phyloP scores from a whole-genome alignment of 2,888 invertebrate species.

The Dryocosmus kuriphilus region DNA sequence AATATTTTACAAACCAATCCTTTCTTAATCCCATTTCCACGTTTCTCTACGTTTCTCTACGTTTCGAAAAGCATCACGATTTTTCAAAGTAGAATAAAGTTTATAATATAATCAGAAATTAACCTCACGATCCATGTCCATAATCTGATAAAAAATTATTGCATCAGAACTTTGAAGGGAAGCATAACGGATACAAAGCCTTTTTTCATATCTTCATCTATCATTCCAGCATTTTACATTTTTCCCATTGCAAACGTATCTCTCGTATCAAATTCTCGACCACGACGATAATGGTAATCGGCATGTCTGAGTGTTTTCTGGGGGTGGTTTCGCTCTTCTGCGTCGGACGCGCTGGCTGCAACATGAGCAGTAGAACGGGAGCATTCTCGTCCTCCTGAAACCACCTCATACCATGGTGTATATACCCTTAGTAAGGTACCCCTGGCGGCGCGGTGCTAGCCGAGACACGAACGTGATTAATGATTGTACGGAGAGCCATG shows the following conservation, averaged over 20 bases:
- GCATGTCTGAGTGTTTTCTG: constrained; percentile 63
- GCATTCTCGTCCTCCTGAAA: constrained; percentile 57
- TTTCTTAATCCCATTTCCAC: no score
- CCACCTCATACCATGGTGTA: constrained; percentile 52
- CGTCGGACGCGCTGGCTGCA: constrained; percentile 53
- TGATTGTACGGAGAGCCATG: constrained; percentile 74
- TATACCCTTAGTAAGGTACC: constrained; percentile 76
- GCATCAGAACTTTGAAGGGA: no score
- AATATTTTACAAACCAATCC: no score
- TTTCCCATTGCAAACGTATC: constrained; percentile 29
- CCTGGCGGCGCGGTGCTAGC: constrained; percentile 75
- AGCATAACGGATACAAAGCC: no score
- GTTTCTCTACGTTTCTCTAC: no score
- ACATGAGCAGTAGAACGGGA: constrained; percentile 54
- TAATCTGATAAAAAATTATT: background rate
- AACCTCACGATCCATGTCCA: no score
- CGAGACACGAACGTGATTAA: constrained; percentile 77
- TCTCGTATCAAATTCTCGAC: constrained; percentile 56
- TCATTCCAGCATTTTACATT: constrained; percentile 16
- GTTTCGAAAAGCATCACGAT: no score
- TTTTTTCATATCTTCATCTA: constrained; percentile 22
- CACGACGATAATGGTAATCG: constrained; percentile 68
- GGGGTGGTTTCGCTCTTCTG: constrained; percentile 60
- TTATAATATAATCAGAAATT: no score
- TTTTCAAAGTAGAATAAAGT: no score